Evolutionary conservation across 2,797 vertebrate genomes (phyloP), one percentile per base, ranked within the genome.

Genomic region (Notolepis coatsorum): DNA sequence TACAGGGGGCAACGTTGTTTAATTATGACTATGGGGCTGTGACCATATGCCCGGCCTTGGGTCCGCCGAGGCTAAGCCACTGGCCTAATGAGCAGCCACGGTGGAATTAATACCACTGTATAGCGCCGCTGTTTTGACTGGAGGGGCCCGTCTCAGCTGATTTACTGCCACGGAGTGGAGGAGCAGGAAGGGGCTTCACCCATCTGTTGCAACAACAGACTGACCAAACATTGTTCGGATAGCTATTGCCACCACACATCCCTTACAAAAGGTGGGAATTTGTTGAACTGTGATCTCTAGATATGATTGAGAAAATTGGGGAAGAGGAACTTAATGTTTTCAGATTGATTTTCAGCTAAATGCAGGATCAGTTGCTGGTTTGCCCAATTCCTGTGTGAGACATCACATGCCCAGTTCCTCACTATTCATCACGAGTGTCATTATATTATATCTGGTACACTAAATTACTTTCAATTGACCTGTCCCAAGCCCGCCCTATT

Each of bases 51-150:
- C n/a, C 15, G 20, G 24, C 62, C 65, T 51, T 0, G 3, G 33
- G 68, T 61, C 78, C 61, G 35, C 27, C 31, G 52, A 67, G 80
- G 55, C 73, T 75, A 41, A 77, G 60, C 71, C 51, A 56, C 65
- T 10, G 9, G 72, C 74, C 82, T 84, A 77, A 80, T 76, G 69
- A 81, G 71, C 65, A 68, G 67, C 70, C 72, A 50, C 33, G 6
- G 28, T 54, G 75, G 82, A 79, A 71, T 84, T 80, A 75, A 67
- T 77, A 60, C 71, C 69, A 23, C 69, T 77, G 69, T 65, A 78
- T 13, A 20, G 75, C 74, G 46, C 57, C 48, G 1, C 47, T 76
- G 67, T 85, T 84, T 61, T 72, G 80, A 71, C 71, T 68, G 68
- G 41, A 61, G 63, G 53, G 25, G 61, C 52, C 68, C 13, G 60